Percentiles rank a stretch among this genome's conserved stretches.
phyloP scores from a whole-genome alignment of 2,888 invertebrate species.

The Latrodectus hesperus region DNA sequence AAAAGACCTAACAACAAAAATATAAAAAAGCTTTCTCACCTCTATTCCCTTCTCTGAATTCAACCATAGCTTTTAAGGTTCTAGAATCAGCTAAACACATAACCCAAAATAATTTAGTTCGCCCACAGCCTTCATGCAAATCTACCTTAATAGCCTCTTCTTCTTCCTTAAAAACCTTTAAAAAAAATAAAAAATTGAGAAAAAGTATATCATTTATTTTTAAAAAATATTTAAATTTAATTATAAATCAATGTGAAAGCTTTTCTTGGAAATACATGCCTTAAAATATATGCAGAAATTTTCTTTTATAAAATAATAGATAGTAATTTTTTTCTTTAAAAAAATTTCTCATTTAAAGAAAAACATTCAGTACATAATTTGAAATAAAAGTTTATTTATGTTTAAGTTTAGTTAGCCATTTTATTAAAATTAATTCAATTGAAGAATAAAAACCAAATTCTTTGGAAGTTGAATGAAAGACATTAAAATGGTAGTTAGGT shows the following conservation, averaged over 20 bases:
- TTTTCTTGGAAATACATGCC: no score
- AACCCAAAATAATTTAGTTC: conserved; percentile 96
- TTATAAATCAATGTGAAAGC: no score
- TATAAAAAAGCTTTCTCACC: conserved; percentile 5
- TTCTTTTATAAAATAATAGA: no score
- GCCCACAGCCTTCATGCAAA: conserved; percentile 94
- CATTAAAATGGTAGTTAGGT: no score
- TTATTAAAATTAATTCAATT: background rate
- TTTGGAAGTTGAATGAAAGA: no score
- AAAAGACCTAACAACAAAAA: no score
- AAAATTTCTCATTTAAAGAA: conserved; percentile 19
- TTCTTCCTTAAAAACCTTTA: conserved; percentile 93
- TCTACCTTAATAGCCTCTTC: conserved; percentile 97
- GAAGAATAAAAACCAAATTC: no score
- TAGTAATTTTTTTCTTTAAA: conserved; percentile 5
- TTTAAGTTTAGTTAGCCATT: background rate
- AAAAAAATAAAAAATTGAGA: conserved; percentile 13
- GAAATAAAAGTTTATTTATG: background rate
- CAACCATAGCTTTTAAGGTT: conserved; percentile 86
- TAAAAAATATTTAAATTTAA: no score
- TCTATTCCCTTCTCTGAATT: conserved; percentile 85
- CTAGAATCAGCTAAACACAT: conserved; percentile 93
- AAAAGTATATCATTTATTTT: no score
- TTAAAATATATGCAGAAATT: no score
- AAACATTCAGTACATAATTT: background rate